Evolutionary conservation across 2,888 invertebrate genomes (phyloP).

Genomic region (Chymomyza caudatula): DNA sequence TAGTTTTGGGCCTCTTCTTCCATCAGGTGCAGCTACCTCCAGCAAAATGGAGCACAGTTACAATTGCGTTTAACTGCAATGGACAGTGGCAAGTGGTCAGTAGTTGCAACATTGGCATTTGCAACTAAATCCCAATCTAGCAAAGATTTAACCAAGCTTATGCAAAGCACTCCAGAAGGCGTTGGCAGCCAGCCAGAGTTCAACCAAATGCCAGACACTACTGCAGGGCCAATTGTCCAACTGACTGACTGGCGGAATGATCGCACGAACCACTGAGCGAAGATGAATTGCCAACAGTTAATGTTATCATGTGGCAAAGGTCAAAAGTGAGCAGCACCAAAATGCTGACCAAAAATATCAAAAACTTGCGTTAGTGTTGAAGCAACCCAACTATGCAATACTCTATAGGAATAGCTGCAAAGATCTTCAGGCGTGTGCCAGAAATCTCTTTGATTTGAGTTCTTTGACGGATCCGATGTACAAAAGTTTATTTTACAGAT

Average conservation of each 20-base stretch:
- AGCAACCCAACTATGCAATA: constrained; percentile 2
- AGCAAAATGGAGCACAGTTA: too few relatives aligned
- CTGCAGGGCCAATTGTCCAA: constrained; percentile 28
- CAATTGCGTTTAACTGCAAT: constrained; percentile 1
- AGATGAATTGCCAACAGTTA: neutral
- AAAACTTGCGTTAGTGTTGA: neutral
- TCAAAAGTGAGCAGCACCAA: neutral
- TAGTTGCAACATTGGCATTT: neutral
- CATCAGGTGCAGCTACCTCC: neutral
- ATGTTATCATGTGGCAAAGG: neutral
- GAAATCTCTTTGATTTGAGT: too few relatives aligned
- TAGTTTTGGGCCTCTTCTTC: constrained; percentile 11
- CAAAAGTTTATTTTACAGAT: too few relatives aligned
- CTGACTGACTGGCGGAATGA: constrained; percentile 1
- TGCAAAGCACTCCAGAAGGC: constrained; percentile 10
- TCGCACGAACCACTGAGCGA: neutral
- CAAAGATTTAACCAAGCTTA: neutral
- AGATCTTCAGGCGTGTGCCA: too few relatives aligned
- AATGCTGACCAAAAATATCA: neutral
- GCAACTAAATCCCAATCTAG: too few relatives aligned
- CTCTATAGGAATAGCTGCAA: too few relatives aligned
- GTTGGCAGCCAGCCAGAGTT: constrained; percentile 6
- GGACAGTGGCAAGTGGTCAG: constrained; percentile 27
- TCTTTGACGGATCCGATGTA: too few relatives aligned
- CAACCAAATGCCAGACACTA: constrained; percentile 42